A percentile compares a stretch with the other conserved stretches of the same genome.
Conservation (phyloP, 2,797 vertebrate species). For the Lithobates sylvaticus region DNA sequence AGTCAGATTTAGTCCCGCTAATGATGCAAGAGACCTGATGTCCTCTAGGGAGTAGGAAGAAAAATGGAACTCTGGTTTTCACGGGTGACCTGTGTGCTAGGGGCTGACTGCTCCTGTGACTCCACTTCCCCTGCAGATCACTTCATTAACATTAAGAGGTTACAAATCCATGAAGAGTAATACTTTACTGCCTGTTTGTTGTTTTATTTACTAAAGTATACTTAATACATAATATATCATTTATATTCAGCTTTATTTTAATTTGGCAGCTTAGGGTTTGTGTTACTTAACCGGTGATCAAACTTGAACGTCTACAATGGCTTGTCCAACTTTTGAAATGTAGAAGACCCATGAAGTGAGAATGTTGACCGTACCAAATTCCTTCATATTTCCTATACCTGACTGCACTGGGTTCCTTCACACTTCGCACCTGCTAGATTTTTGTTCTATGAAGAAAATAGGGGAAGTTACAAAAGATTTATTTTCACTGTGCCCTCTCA, state of each 20-base stretch:
- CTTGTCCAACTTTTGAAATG: neutral
- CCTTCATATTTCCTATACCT: no score
- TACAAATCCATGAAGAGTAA: conserved; percentile 53
- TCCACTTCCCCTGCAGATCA: conserved; percentile 85
- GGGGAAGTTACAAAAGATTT: no score
- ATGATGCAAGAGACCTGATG: conserved; percentile 98
- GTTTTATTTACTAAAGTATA: neutral
- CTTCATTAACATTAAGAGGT: conserved; percentile 86
- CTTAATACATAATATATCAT: neutral
- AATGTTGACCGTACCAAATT: no score
- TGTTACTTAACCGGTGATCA: neutral
- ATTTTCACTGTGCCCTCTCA: no score
- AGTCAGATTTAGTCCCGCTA: conserved; percentile 98
- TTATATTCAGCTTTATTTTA: neutral
- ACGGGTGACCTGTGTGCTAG: conserved; percentile 87
- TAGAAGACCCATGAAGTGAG: no score
- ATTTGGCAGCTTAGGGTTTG: neutral
- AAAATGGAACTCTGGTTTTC: conserved; percentile 99
- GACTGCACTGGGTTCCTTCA: no score
- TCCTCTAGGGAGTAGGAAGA: conserved; percentile 93
- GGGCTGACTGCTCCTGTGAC: conserved; percentile 83
- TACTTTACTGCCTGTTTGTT: conserved; percentile 21
- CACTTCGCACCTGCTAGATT: no score
- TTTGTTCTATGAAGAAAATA: no score
- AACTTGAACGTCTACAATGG: neutral